Evolutionary conservation across 2,113 vertebrate genomes (phyloP).

Genomic region (Sceloporus tristichus): DNA sequence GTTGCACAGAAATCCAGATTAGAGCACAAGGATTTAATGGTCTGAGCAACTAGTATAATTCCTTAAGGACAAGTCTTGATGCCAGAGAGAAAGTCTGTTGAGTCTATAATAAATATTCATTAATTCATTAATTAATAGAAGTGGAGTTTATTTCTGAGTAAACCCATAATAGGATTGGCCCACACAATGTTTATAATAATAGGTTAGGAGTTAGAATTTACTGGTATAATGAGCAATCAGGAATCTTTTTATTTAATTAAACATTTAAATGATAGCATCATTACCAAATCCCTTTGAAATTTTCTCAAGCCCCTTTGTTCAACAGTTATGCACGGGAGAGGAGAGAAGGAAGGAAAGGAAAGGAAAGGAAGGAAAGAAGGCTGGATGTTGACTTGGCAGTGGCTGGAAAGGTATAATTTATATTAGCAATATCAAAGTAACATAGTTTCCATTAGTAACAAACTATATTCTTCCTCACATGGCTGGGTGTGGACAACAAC

Average conservation of each 20-base stretch:
- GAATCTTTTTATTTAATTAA: background rate
- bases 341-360: too few species aligned
- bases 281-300: background rate
- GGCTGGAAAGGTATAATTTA: background rate
- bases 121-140: background rate
- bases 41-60: background rate
- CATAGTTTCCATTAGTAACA: background rate
- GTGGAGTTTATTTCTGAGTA: background rate
- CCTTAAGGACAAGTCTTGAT: background rate
- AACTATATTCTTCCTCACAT: background rate
- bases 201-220: background rate
- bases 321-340: background rate
- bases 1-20: too few species aligned
- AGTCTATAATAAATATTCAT: background rate
- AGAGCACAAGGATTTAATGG: too few species aligned
- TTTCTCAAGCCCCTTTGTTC: background rate
- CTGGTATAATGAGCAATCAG: background rate
- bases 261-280: background rate
- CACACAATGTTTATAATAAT: background rate
- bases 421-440: conserved; percentile 21
- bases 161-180: background rate
- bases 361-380: too few species aligned
- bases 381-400: too few species aligned
- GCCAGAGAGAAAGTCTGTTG: background rate
- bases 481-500: conserved; percentile 13